Percentiles rank a stretch among this genome's conserved stretches.
Evolutionary conservation across 2,797 vertebrate genomes (phyloP).

Genomic region (Mormyrus hasselquistii): DNA sequence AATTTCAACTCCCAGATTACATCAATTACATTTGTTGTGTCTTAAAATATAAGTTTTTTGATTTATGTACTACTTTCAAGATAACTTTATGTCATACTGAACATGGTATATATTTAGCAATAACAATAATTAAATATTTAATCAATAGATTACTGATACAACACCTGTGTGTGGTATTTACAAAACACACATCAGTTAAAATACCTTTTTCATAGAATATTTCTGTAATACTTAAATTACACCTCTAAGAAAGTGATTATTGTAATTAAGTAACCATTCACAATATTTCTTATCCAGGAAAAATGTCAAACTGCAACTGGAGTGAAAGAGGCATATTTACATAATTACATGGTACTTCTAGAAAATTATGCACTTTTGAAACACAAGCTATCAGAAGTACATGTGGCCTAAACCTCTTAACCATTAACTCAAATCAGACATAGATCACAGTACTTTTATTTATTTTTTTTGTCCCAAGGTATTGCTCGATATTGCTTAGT

Average conservation of each 20-base stretch:
- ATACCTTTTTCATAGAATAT: neutral
- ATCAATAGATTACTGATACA: slow-evolving; percentile 8
- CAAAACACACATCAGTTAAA: neutral
- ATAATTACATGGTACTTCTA: slow-evolving; percentile 2
- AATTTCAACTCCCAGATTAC: neutral
- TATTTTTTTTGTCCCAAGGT: slow-evolving; percentile 33
- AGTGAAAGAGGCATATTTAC: neutral
- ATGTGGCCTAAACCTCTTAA: slow-evolving; percentile 28
- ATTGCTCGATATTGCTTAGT: slow-evolving; percentile 44
- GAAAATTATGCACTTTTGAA: slow-evolving; percentile 40
- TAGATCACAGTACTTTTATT: slow-evolving; percentile 44
- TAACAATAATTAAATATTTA: neutral
- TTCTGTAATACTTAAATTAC: neutral
- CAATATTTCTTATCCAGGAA: neutral
- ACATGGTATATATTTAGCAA: neutral
- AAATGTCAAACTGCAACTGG: neutral
- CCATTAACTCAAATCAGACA: slow-evolving; percentile 27
- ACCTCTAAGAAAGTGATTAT: slow-evolving; percentile 2
- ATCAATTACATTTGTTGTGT: neutral
- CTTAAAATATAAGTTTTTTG: neutral
- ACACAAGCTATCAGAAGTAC: slow-evolving; percentile 22
- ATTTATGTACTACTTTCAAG: neutral
- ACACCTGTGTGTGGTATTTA: neutral
- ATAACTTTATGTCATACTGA: neutral
- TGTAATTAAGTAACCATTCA: slow-evolving; percentile 8